Percentiles rank a stretch among this genome's conserved stretches.
Evolutionary conservation across 2,888 invertebrate genomes (phyloP).

Genomic region (Drosophila bunnanda): DNA sequence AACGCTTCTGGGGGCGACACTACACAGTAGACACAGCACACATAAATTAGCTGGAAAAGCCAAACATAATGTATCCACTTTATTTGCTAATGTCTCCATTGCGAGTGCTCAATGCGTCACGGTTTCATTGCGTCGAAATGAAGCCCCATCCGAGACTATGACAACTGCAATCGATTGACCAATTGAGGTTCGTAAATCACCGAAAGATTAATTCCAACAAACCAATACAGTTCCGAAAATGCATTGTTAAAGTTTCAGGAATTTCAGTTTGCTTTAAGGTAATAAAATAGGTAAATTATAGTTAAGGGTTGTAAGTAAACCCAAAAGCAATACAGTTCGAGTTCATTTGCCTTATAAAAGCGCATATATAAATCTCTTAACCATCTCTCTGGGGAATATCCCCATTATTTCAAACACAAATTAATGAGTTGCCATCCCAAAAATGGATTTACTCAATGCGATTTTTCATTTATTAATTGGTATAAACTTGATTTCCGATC

Average conservation of each 20-base stretch:
- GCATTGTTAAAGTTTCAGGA: background rate
- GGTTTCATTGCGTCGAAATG: slow-evolving; percentile 58
- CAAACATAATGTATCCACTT: slow-evolving; percentile 17
- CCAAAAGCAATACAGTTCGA: background rate
- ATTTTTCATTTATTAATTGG: slow-evolving; percentile 39
- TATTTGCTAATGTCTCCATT: slow-evolving; percentile 41
- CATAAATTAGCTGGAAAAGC: slow-evolving; percentile 18
- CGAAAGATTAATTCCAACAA: background rate
- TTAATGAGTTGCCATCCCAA: slow-evolving; percentile 27
- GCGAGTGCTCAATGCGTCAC: slow-evolving; percentile 51
- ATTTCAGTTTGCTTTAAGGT: too few relatives aligned
- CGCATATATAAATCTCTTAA: background rate
- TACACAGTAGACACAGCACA: background rate
- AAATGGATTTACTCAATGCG: slow-evolving; percentile 18
- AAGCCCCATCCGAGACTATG: slow-evolving; percentile 34
- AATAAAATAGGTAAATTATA: background rate
- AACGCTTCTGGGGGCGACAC: slow-evolving; percentile 55
- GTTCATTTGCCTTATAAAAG: background rate
- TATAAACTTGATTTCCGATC: slow-evolving; percentile 34
- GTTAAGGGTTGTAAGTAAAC: background rate
- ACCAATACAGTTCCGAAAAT: background rate
- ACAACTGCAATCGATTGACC: slow-evolving; percentile 46
- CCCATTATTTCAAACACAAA: background rate
- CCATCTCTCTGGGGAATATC: background rate
- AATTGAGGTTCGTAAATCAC: slow-evolving; percentile 18